Evolutionary conservation across 1,140 invertebrate species (phyloP), one percentile per base, ranked within the genome.

Genomic region (Ladona fulva): DNA sequence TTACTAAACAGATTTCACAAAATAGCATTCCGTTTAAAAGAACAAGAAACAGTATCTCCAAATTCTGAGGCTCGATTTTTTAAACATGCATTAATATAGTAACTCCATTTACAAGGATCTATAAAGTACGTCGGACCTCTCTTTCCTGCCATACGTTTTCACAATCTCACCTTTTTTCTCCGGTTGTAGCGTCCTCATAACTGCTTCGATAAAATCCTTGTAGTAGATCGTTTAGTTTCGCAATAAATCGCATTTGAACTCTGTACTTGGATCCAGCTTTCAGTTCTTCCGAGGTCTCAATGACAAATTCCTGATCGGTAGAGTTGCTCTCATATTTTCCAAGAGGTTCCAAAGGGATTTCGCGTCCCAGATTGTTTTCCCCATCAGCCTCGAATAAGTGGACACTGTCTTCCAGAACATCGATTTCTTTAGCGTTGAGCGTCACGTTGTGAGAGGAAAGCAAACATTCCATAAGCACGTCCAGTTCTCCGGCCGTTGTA

Each of bases 161-260:
- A 22, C 1, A 22, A 66, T 66, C 3, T 66, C n/a, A 66, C 52
- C 52, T 66, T 66, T 66, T 66, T 22, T 66, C 52, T 19, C 52
- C 52, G 16, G 52, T 66, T 12, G 14, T 6, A 16, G 52, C 14
- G 52, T 79, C 79, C 16, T 76, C n/a, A 79, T 89, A 89, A 25
- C 83, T 84, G 80, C 86, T 88, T 14, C 85, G 81, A 80, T 89
- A 90, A 80, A 89, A 88, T 25, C 89, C 89, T 25, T 84, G 82
- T 0, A 79, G 75, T 12, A 74, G n/a, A 42, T 79, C 79, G 74
- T 79, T 79, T 16, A 79, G 29, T n/a, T 76, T n/a, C 24, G 44
- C 77, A 19, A 52, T 5, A 24, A 78, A 79, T 11, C 25, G 14
- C 16, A 79, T 29, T 0, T 78, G 37, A 11, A 79, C 22, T 10